Evolutionary conservation across 2,113 vertebrate species (phyloP).

Genomic region (Apodemus sylvaticus): DNA sequence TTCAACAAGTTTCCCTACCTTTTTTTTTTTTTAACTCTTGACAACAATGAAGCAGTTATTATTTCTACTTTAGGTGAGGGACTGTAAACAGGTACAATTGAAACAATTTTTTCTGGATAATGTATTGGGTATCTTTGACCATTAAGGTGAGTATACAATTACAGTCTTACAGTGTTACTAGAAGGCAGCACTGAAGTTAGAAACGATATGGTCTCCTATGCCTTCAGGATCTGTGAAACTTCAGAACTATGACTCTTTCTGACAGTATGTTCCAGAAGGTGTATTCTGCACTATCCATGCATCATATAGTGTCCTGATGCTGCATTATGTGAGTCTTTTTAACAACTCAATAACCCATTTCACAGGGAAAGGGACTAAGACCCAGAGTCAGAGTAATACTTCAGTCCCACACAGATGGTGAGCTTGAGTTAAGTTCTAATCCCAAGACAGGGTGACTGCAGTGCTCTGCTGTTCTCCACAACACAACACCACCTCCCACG

Average conservation of each 20-base stretch:
- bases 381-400: neutral
- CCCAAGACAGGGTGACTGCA: slow-evolving; percentile 15
- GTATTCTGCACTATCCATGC: rapidly evolving
- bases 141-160: neutral
- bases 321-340: too few species aligned
- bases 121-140: neutral
- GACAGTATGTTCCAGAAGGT: too few species aligned
- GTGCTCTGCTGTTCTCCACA: neutral
- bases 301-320: rapidly evolving
- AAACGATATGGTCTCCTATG: neutral
- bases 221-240: neutral
- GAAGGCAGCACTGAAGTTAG: neutral
- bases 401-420: neutral
- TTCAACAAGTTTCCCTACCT: neutral
- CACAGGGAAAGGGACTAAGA: neutral
- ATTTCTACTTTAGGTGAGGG: neutral
- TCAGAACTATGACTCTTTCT: neutral
- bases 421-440: slow-evolving; percentile 4
- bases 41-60: neutral
- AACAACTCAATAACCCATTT: neutral
- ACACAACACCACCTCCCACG: slow-evolving; percentile 16
- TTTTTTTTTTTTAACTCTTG: neutral
- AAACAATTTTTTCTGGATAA: neutral
- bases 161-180: too few species aligned
- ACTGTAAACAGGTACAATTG: neutral